Evolutionary conservation across 2,797 vertebrate species (phyloP).

Genomic region (Periophthalmus magnuspinnatus): DNA sequence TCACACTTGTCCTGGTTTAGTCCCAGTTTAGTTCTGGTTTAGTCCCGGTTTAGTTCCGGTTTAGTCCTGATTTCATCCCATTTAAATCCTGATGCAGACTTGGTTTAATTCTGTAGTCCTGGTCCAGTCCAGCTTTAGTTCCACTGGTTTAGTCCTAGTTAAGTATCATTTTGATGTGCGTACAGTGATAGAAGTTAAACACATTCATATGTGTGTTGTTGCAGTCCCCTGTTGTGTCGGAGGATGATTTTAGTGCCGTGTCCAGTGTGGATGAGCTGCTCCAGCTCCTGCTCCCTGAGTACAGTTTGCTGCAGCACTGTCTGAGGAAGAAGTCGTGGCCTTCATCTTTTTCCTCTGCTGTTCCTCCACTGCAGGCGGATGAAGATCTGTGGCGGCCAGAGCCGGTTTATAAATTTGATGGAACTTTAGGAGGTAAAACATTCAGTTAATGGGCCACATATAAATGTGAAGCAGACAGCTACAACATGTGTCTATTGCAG

Average conservation of each 20-base stretch:
- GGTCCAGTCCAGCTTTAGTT: background rate
- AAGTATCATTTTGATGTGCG: background rate
- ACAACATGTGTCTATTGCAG: slow-evolving; percentile 43
- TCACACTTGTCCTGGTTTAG: too few species aligned
- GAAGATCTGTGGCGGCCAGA: slow-evolving; percentile 62
- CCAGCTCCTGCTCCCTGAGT: slow-evolving; percentile 73
- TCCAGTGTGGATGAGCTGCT: slow-evolving; percentile 72
- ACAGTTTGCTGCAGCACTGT: slow-evolving; percentile 74
- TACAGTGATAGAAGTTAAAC: background rate
- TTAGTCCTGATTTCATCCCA: too few species aligned
- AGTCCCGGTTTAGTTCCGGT: too few species aligned
- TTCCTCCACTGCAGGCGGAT: slow-evolving; percentile 25
- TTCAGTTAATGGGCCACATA: background rate
- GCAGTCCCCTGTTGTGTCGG: slow-evolving; percentile 47
- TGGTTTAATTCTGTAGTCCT: background rate
- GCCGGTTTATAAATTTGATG: slow-evolving; percentile 62
- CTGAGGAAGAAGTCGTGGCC: slow-evolving; percentile 62
- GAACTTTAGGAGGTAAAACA: slow-evolving; percentile 60
- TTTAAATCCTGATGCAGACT: too few species aligned
- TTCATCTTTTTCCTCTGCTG: slow-evolving; percentile 36
- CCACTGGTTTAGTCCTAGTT: background rate
- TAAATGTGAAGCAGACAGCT: background rate
- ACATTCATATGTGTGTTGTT: background rate
- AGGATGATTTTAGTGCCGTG: slow-evolving; percentile 54
- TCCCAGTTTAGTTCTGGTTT: too few species aligned